These are phyloP conservation scores for Paragorgia papillata DNA, from an alignment of 92 coral and sea anemone genomes.

Conservation along the genomic window DNA sequence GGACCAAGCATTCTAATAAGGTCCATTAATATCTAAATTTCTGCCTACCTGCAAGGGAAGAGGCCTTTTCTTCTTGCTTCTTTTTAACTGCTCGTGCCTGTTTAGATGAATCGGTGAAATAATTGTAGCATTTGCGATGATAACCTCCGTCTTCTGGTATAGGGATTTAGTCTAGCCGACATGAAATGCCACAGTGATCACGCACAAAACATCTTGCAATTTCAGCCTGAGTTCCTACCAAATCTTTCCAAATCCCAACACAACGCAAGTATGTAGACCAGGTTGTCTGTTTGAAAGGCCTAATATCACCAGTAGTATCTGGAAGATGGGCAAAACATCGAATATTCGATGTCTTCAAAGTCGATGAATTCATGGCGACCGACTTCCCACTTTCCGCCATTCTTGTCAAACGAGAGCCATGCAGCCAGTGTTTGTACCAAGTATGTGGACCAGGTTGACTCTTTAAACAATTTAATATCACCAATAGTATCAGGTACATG, in stretches of 20 bases:
- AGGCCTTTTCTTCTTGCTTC: neutral
- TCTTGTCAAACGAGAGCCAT: neutral
- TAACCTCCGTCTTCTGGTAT: conserved; percentile 23
- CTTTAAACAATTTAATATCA: too few species aligned
- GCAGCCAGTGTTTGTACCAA: too few species aligned
- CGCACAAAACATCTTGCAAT: conserved; percentile 21
- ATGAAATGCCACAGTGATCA: conserved; percentile 16
- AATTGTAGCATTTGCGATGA: conserved; percentile 22
- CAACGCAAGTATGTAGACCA: conserved; percentile 25
- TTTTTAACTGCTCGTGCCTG: conserved; percentile 21
- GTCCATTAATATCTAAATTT: too few species aligned
- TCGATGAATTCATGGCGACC: neutral
- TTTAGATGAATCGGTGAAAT: conserved; percentile 27
- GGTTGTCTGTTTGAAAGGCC: conserved; percentile 12
- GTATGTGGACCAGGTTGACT: too few species aligned
- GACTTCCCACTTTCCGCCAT: conserved; percentile 4
- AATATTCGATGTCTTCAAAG: conserved; percentile 3
- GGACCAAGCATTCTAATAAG: too few species aligned
- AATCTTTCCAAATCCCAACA: conserved; percentile 40
- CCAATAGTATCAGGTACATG: too few species aligned
- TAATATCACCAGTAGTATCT: neutral
- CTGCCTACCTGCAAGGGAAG: neutral
- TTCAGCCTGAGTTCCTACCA: conserved; percentile 29
- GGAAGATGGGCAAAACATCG: conserved; percentile 7
- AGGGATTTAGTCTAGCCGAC: conserved; percentile 2